Base-by-base conservation (phyloP, 2,113 vertebrate genomes). In the Phaethornis superciliosus region DNA sequence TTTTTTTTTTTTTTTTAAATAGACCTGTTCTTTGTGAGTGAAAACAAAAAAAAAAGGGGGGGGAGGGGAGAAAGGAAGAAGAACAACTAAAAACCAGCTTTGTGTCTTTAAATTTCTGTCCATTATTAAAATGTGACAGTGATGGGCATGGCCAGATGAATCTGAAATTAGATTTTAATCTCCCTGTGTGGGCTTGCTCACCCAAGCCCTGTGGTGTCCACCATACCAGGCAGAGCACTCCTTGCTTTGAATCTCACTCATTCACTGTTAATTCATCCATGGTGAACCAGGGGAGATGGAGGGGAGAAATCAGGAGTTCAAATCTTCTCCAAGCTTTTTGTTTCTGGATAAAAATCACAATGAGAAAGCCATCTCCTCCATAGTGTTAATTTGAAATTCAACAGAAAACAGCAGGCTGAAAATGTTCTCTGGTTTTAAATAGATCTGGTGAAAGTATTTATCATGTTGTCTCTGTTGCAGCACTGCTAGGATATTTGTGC, bases 391-490 rank as follows among this genome's bases (percentile, higher is more conserved):
- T 33, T 68, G 86, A 92, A 96, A 92, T 75, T 70, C 82, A 68
- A 75, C 76, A 81, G 65, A 82, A 91, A 90, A 28, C 88, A 89
- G 69, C 74, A 80, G 82, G 62, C 51, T 78, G 72, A 90, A 15
- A 19, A 19, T 71, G 62, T 91, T 91, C 44, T 78, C 88, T 68
- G 24, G 33, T 88, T 94, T 95, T 75, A 85, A 95, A 95, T 81
- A 88, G 90, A 89, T 78, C 88, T 95, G 64, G 88, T 83, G 71
- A 88, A 94, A 91, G 52, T 95, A 81, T 85, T 95, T 93, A 70
- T 90, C 72, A 42, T 32, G 16, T 65, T 79, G 40, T 77, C 63
- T 94, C 87, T 69, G 62, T 91, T 80, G 64, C 75, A 83, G 63
- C 64, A 54, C 76, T 88, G 88, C 71, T 88, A 33, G 74, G 40